These are phyloP conservation scores for Caenorhabditis sp. DNA, from an alignment of 2,888 invertebrate genomes.

Conservation along the genomic window DNA sequence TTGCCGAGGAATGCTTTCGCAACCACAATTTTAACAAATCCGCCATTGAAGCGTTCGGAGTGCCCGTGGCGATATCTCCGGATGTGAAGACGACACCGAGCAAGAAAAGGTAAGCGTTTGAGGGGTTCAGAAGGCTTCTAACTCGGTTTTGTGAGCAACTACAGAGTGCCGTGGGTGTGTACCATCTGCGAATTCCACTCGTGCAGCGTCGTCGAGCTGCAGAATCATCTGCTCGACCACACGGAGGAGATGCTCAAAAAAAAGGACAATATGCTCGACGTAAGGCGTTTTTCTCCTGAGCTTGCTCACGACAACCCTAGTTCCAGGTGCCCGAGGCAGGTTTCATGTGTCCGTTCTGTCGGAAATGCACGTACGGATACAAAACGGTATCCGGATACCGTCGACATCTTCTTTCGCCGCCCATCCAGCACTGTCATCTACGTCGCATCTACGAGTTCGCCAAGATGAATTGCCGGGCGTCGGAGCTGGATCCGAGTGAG, in stretches of 20 bases:
- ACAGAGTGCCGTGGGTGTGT: conserved; percentile 68
- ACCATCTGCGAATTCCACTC: conserved; percentile 66
- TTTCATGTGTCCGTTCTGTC: conserved; percentile 70
- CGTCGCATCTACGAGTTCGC: conserved; percentile 64
- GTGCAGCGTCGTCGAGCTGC: conserved; percentile 57
- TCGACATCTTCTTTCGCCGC: conserved; percentile 61
- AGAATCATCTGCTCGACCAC: conserved; percentile 55
- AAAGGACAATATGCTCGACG: conserved; percentile 21
- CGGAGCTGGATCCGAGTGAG: conserved; percentile 57
- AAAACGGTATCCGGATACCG: conserved; percentile 66
- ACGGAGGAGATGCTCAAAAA: conserved; percentile 52
- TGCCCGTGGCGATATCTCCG: conserved; percentile 60
- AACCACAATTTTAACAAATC: conserved; percentile 66
- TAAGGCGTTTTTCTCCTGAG: no score
- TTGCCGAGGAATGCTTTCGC: conserved; percentile 67
- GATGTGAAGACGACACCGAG: conserved; percentile 63
- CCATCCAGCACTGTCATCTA: conserved; percentile 65
- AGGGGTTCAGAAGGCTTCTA: no score
- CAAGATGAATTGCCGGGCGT: conserved; percentile 61
- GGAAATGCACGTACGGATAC: conserved; percentile 70
- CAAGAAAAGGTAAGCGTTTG: conserved; percentile 51
- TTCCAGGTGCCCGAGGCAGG: conserved; percentile 51
- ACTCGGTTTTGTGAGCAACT: conserved; percentile 27
- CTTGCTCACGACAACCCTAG: no score
- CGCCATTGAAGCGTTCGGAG: conserved; percentile 69